A percentile compares a stretch with the other conserved stretches of the same genome.
Conservation (phyloP, 2,113 vertebrate species). For the Prunella fulvescens region DNA sequence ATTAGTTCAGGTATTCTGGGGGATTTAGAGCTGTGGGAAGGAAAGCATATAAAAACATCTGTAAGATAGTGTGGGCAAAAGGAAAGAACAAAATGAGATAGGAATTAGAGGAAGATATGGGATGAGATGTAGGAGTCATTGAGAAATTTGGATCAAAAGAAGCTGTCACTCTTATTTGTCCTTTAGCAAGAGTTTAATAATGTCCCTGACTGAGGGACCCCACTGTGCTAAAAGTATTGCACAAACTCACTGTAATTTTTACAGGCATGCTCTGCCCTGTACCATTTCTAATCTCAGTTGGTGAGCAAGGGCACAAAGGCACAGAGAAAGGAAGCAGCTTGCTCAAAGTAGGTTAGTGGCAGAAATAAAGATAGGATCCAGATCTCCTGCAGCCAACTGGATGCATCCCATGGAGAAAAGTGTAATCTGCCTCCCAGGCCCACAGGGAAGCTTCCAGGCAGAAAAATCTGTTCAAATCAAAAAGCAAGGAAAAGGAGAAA, state of each 20-base stretch:
- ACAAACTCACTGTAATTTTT: constrained; percentile 26
- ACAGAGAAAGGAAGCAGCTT: constrained; percentile 42
- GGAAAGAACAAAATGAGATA: background rate
- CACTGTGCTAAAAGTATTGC: constrained; percentile 21
- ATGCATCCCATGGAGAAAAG: background rate
- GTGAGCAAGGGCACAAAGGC: constrained; percentile 42
- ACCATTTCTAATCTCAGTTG: constrained; percentile 14
- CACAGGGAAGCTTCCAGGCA: constrained; percentile 10
- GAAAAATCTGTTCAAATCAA: constrained; percentile 30
- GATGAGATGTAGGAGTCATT: background rate
- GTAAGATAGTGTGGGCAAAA: background rate
- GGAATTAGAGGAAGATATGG: background rate
- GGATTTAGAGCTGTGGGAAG: background rate
- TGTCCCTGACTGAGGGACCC: background rate
- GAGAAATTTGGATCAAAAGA: background rate
- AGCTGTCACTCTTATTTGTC: constrained; percentile 25
- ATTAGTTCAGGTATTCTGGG: background rate
- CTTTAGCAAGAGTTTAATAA: constrained; percentile 2
- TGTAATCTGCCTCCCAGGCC: constrained; percentile 12
- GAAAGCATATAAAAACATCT: background rate
- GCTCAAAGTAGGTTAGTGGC: constrained; percentile 55
- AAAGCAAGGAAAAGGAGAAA: background rate
- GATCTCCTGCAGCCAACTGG: constrained; percentile 28
- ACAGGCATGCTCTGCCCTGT: constrained; percentile 15
- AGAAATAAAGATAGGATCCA: constrained; percentile 42